Evolutionary conservation across 2,113 vertebrate genomes (phyloP).

Genomic region (Progne subis): DNA sequence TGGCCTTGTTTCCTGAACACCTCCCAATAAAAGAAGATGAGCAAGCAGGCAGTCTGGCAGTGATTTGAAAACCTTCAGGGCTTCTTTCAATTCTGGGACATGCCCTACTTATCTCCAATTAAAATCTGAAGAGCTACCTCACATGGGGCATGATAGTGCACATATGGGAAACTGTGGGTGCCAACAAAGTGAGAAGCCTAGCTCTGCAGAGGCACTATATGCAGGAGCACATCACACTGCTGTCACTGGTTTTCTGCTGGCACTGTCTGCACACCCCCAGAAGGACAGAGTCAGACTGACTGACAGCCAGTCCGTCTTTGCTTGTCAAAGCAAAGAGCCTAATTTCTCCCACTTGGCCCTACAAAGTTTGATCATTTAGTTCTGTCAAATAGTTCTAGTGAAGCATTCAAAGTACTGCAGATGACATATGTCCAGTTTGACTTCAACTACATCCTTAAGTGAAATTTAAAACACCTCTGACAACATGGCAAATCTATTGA

Average conservation of each 20-base stretch:
- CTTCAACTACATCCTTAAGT: neutral
- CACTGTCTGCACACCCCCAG: neutral
- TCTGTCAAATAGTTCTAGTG: neutral
- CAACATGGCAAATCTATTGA: neutral
- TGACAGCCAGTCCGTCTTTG: no score
- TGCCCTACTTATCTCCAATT: neutral
- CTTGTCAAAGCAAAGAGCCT: neutral
- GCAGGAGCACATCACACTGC: neutral
- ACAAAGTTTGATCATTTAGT: neutral
- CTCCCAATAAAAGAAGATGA: neutral
- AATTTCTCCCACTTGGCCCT: neutral
- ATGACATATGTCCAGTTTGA: neutral
- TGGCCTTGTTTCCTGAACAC: neutral
- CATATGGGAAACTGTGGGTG: neutral
- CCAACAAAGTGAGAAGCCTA: neutral
- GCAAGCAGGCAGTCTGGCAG: neutral
- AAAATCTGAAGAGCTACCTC: neutral
- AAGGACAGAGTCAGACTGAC: neutral
- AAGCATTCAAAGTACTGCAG: neutral
- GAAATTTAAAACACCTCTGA: neutral
- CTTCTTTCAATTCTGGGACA: neutral
- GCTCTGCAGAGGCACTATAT: neutral
- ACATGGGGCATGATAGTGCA: neutral
- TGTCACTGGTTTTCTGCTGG: neutral
- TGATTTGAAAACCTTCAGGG: neutral